A percentile compares a stretch with the other conserved stretches of the same genome.
phyloP scores from a whole-genome alignment of 2,113 vertebrate genomes.

The Dicentrarchus labrax region DNA sequence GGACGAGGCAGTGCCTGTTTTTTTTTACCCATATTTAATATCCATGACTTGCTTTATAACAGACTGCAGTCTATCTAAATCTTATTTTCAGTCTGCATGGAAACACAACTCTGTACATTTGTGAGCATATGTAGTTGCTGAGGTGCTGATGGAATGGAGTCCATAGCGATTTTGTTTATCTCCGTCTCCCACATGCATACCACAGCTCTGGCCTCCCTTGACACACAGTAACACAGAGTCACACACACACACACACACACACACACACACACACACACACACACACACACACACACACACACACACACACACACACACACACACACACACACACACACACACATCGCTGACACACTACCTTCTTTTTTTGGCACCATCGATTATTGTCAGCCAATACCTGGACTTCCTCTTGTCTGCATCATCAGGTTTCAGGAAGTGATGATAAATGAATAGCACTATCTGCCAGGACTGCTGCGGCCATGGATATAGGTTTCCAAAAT shows the following conservation, averaged over 20 bases:
- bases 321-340: conserved; percentile 16
- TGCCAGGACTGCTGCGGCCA: conserved; percentile 35
- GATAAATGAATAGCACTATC: conserved; percentile 49
- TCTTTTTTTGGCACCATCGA: conserved; percentile 61
- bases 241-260: conserved; percentile 25
- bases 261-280: conserved; percentile 26
- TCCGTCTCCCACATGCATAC: conserved; percentile 45
- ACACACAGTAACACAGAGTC: conserved; percentile 2
- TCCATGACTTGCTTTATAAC: neutral
- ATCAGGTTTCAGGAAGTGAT: conserved; percentile 71
- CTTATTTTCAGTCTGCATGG: neutral
- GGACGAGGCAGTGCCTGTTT: neutral
- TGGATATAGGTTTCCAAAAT: conserved; percentile 33
- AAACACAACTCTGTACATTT: conserved; percentile 5
- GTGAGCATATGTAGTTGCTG: neutral
- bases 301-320: conserved; percentile 21
- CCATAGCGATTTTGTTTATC: conserved; percentile 68
- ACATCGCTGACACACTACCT: conserved; percentile 56
- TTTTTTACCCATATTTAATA: neutral
- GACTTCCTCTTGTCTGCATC: conserved; percentile 64
- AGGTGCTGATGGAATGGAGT: conserved; percentile 56
- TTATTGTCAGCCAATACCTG: conserved; percentile 67
- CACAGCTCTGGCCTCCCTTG: conserved; percentile 29
- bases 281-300: conserved; percentile 15
- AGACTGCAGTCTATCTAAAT: neutral